Evolutionary conservation across 2,113 vertebrate genomes (phyloP), one percentile per base, ranked within the genome.

Genomic region (Alaudala cheleensis): DNA sequence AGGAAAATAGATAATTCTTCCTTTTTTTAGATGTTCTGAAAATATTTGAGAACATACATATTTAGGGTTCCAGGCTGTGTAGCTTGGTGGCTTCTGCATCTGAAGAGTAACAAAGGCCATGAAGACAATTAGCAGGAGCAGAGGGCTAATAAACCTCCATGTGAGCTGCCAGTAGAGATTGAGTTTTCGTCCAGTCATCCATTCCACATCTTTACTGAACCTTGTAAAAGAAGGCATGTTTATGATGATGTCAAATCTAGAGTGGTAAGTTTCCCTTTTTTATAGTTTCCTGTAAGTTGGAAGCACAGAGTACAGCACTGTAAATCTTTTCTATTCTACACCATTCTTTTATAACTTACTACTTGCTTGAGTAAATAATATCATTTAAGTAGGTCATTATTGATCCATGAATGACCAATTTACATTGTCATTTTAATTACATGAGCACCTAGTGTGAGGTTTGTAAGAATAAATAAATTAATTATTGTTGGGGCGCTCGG

Each of bases 61-160:
- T 85, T 81, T 86, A 50, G 99, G 98, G 73, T 99, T 97, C 99
- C 99, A 99, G 77, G 99, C 86, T 17, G 70, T 56, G 60, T 99
- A 99, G 15, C 79, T 94, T 10, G 98, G 97, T 0, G 97, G 81
- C 19, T 67, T 83, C 92, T 97, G 92, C 49, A 91, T 96, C 96
- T 98, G 98, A 40, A 98, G 28, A 15, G 29, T 14, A 33, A 99
- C 47, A 14, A 98, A 99, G 15, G 98, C 98, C 80, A 98, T 6
- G 8, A 99, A 94, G 81, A 99, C 97, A 23, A 84, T 82, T 42
- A 98, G 47, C 67, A 99, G 97, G 97, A 99, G 93, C 45, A 98
- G 5, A 62, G 99, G 99, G 70, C 99, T 99, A 92, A 99, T 96
- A 12, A 98, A 81, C 93, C 80, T 97, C 99, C 99, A 99, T 12